Evolutionary conservation across 2,888 invertebrate species (phyloP).

Genomic region (Mantis religiosa): DNA sequence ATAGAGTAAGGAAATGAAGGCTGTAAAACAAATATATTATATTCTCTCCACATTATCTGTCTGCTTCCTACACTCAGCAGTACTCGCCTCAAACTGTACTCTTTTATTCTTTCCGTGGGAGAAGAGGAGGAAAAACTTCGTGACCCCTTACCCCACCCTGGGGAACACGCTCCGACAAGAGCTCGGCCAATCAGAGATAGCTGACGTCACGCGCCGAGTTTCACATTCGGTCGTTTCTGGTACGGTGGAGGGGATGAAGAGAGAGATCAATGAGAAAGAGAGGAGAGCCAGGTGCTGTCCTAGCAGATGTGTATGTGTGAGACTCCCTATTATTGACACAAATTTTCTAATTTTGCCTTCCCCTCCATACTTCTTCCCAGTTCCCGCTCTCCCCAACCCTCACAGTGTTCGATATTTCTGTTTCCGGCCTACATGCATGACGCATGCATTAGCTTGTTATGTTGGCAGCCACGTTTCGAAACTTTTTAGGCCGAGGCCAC

Average conservation of each 20-base stretch:
- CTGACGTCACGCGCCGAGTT: not conserved
- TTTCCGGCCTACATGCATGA: not conserved
- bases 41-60: not conserved
- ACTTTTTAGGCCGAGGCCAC: not conserved
- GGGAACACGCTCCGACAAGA: not conserved
- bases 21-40: not conserved
- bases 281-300: not conserved
- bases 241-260: not conserved
- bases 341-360: not conserved
- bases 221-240: not conserved
- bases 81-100: not conserved
- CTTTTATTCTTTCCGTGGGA: conserved; percentile 6
- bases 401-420: not conserved
- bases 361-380: not conserved
- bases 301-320: not conserved
- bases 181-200: not conserved
- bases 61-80: not conserved
- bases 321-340: not conserved
- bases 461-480: not conserved
- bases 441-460: not conserved
- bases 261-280: not conserved
- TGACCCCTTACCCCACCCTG: not conserved
- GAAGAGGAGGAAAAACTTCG: not conserved
- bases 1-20: not conserved
- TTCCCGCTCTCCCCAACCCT: not conserved